Percentiles rank a stretch among this genome's conserved stretches.
Evolutionary conservation across 2,888 invertebrate species (phyloP).

Genomic region (Lumbricus terrestris): DNA sequence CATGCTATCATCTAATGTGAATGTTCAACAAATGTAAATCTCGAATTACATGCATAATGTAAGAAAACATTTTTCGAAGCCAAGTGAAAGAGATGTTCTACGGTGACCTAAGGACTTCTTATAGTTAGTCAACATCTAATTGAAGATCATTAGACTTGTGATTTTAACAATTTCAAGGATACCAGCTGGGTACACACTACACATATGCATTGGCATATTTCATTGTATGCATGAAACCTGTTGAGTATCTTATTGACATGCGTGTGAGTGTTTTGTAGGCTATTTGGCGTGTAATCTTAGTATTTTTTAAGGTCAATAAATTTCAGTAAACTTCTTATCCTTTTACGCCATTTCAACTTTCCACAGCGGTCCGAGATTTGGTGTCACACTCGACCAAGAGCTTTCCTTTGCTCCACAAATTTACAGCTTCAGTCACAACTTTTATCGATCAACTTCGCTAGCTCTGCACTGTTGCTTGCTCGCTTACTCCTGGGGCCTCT

Average conservation of each 20-base stretch:
- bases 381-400: too few species aligned
- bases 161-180: background rate
- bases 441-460: too few species aligned
- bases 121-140: background rate
- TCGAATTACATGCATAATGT: background rate
- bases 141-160: background rate
- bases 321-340: background rate
- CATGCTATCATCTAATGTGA: too few species aligned
- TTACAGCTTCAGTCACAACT: too few species aligned
- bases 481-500: too few species aligned
- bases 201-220: background rate
- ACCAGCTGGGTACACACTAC: too few species aligned
- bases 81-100: background rate
- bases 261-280: background rate
- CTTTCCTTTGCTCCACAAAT: too few species aligned
- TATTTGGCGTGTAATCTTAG: background rate
- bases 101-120: background rate
- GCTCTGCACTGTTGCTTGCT: too few species aligned
- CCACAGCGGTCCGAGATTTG: too few species aligned
- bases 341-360: too few species aligned
- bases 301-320: background rate
- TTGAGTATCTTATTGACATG: background rate
- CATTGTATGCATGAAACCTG: background rate
- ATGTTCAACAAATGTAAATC: background rate
- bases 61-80: background rate